These are phyloP conservation scores for Enteromius anoplus DNA, from an alignment of 2,797 vertebrate species.

Conservation along the genomic window DNA sequence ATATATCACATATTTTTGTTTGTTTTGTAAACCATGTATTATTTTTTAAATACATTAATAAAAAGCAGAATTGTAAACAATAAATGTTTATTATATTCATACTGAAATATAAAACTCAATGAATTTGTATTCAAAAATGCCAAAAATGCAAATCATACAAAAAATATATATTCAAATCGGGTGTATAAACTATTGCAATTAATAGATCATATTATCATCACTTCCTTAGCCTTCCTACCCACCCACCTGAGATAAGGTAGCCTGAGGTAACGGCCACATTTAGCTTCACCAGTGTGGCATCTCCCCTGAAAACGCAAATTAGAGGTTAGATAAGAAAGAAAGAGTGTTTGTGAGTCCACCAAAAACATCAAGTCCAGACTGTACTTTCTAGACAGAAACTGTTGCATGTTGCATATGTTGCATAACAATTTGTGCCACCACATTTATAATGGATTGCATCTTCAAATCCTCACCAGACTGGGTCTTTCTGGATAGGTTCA, in stretches of 20 bases:
- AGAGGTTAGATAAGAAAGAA: slow-evolving; percentile 30
- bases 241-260: slow-evolving; percentile 87
- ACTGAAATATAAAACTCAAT: neutral
- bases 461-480: slow-evolving; percentile 80
- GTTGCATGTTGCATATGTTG: too few species aligned
- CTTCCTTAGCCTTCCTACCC: neutral
- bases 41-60: neutral
- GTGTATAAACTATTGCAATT: neutral
- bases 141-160: neutral
- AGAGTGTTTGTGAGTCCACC: neutral
- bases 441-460: neutral
- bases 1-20: too few species aligned
- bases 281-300: slow-evolving; percentile 77
- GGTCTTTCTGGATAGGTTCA: slow-evolving; percentile 78
- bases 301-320: slow-evolving; percentile 76
- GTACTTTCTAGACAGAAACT: neutral
- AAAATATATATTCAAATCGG: neutral
- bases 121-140: neutral
- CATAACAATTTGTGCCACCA: neutral
- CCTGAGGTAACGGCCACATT: slow-evolving; percentile 83
- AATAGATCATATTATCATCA: neutral
- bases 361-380: neutral
- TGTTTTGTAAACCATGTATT: neutral
- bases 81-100: neutral
- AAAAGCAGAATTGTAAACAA: neutral